phyloP scores from a whole-genome alignment of 2,888 invertebrate genomes.

The Seira ritae region DNA sequence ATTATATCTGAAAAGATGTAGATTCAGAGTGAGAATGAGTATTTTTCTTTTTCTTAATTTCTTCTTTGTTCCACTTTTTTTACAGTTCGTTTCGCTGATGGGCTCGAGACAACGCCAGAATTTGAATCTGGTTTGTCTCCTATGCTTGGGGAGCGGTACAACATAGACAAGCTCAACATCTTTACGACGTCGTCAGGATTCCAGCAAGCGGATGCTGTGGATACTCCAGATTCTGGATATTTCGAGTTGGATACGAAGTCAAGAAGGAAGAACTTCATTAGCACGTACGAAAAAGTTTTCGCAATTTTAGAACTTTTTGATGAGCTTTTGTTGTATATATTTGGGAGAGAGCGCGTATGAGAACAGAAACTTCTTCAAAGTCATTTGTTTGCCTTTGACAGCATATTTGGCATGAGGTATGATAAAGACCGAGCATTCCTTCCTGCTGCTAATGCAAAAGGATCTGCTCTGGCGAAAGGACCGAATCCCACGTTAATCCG shows the following conservation, averaged over 20 bases:
- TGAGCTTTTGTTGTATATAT: neutral
- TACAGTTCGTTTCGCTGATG: conserved; percentile 67
- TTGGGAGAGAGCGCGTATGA: neutral
- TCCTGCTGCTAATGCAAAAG: conserved; percentile 63
- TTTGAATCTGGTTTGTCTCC: conserved; percentile 32
- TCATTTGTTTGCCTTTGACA: conserved; percentile 46
- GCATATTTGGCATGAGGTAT: conserved; percentile 69
- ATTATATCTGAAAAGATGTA: too few species aligned
- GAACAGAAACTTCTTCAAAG: neutral
- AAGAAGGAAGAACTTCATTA: conserved; percentile 72
- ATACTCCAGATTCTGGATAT: conserved; percentile 72
- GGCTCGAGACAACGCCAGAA: conserved; percentile 49
- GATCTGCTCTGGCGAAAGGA: conserved; percentile 70
- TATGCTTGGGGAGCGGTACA: conserved; percentile 24
- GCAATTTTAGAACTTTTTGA: conserved; percentile 4
- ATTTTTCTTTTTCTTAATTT: conserved; percentile 22
- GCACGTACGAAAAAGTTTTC: conserved; percentile 62
- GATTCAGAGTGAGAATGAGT: conserved; percentile 3
- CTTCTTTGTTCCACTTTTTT: conserved; percentile 23
- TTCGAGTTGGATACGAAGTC: conserved; percentile 71
- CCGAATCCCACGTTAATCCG: conserved; percentile 64
- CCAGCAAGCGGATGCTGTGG: conserved; percentile 55
- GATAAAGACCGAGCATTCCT: conserved; percentile 66
- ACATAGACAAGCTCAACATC: conserved; percentile 50
- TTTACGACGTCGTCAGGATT: conserved; percentile 33